Evolutionary conservation across 2,888 invertebrate genomes (phyloP).

Genomic region (Busseola fusca): DNA sequence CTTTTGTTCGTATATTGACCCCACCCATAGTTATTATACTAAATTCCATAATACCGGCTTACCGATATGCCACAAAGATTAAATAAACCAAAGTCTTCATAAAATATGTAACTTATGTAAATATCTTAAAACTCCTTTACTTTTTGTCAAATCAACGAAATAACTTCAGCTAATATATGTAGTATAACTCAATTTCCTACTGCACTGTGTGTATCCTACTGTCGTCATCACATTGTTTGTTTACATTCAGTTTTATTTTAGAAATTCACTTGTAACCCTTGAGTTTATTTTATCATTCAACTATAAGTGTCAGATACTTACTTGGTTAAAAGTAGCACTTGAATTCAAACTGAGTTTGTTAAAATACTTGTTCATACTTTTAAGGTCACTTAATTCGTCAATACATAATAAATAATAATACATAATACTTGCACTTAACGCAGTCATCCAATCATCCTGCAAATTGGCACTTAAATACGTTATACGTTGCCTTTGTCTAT

Average conservation of each 20-base stretch:
- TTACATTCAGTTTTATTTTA: slow-evolving; percentile 11
- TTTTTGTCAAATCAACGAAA: not conserved
- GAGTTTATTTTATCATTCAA: slow-evolving; percentile 8
- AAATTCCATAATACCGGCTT: too few species aligned
- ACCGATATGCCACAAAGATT: not conserved
- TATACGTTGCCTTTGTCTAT: not conserved
- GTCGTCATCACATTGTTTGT: not conserved
- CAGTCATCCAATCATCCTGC: too few species aligned
- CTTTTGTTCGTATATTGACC: too few species aligned
- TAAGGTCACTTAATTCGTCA: not conserved
- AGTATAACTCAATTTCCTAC: not conserved
- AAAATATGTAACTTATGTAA: not conserved
- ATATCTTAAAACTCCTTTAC: not conserved
- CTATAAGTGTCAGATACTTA: slow-evolving; percentile 11
- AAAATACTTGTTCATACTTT: not conserved
- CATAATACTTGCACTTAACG: not conserved
- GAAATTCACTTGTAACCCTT: not conserved
- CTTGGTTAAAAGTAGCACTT: slow-evolving; percentile 10
- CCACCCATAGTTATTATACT: too few species aligned
- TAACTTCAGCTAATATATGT: not conserved
- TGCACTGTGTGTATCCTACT: too few species aligned
- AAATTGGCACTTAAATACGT: not conserved
- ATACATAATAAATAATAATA: not conserved
- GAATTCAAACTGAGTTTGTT: not conserved
- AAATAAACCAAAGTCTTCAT: not conserved